Base-by-base conservation (phyloP, 2,888 invertebrate species). In the Drosophila multiciliata region DNA sequence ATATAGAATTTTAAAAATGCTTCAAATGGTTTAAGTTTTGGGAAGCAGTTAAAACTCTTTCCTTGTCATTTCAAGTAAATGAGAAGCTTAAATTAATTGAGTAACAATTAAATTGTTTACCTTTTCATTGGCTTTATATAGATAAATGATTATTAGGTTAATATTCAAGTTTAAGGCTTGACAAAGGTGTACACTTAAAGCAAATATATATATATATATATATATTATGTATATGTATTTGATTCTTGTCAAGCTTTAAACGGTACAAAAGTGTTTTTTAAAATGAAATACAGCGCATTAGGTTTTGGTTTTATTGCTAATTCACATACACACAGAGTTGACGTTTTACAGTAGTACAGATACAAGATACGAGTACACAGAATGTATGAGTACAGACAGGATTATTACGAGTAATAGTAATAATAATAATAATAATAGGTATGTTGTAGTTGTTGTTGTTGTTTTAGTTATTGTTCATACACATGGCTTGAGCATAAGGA, bases 281-380 rank as follows among this genome's bases (percentile, higher is more conserved):
- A 61, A 80, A 80, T 78, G 74, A 83, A 80, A 80, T 84, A 87
- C 85, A 87, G 87, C 82, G 59, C 69, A 71, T 69, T 82, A 66
- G 70, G 71, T 80, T 82, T 84, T 78, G 73, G 72, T 82, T 85
- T 85, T 87, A 85, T 89, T 85, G 78, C 85, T 89, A 85, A 66
- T 89, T 85, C 85, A 87, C 85, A 85, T 85, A 85, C 89, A 89
- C 89, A 85, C 87, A 89, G 72, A 82, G 67, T 82, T 81, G 63
- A 71, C 48, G 76, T 64, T 81, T 83, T 89, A 84, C 84, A 87
- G 82, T 86, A 77, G 83, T 86, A 86, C 82, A 80, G 75, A 74
- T 75, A 74, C 67, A 78, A 76, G 67, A 50, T 45, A 45, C 45
- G 45, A 15, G 20, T 57, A 54, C 45, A 67, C 55, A 77, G 80